Conservation (phyloP, 2,888 invertebrate genomes). For the Brachycybe producta region DNA sequence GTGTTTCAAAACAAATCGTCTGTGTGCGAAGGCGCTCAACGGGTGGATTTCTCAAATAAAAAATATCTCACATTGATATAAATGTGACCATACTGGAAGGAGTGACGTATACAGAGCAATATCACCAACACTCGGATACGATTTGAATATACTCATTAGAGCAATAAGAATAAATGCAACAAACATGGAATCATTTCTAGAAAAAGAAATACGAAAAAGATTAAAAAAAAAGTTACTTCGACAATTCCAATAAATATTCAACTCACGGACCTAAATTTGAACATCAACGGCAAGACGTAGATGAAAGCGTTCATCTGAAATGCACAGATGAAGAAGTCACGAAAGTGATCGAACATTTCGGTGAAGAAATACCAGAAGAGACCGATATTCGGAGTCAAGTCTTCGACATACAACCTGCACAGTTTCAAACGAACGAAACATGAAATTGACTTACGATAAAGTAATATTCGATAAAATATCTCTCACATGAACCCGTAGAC, state of each 20-base stretch:
- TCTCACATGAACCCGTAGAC: conserved; percentile 72
- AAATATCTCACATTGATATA: conserved; percentile 61
- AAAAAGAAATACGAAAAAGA: conserved; percentile 12
- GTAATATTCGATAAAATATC: not conserved
- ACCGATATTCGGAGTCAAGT: conserved; percentile 91
- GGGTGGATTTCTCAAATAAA: too few species aligned
- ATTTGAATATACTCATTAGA: conserved; percentile 81
- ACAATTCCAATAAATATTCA: too few species aligned
- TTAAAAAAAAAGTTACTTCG: not conserved
- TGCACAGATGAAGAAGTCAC: conserved; percentile 83
- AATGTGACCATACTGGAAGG: conserved; percentile 79
- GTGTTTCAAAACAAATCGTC: too few species aligned
- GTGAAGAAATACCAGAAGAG: conserved; percentile 99
- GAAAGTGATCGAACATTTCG: conserved; percentile 99
- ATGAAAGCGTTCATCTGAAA: conserved; percentile 93
- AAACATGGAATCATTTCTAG: conserved; percentile 54
- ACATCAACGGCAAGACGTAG: conserved; percentile 68
- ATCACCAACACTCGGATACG: conserved; percentile 93
- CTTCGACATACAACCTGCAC: conserved; percentile 74
- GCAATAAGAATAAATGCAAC: conserved; percentile 65
- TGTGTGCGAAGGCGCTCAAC: too few species aligned
- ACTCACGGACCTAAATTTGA: conserved; percentile 35
- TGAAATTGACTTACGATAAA: not conserved
- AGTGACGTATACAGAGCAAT: conserved; percentile 81
- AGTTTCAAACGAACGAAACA: not conserved